phyloP scores from a whole-genome alignment of 2,888 invertebrate species.

The Ametastegia equiseti region DNA sequence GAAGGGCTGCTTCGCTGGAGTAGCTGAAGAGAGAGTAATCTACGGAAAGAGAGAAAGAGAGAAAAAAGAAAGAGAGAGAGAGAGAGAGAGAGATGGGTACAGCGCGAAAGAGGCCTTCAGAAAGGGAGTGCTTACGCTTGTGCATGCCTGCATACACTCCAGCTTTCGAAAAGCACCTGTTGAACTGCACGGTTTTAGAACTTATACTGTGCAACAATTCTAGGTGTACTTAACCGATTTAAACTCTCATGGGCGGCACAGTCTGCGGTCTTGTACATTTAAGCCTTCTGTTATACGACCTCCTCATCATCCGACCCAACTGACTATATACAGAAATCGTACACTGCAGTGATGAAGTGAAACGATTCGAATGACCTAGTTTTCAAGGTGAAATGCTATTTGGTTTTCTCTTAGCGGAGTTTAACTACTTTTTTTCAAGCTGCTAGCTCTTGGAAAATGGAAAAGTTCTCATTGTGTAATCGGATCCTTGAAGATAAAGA shows the following conservation, averaged over 20 bases:
- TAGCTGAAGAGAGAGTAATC: constrained; percentile 12
- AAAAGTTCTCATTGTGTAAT: too few species aligned
- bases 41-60: constrained; percentile 21
- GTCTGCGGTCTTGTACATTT: neutral
- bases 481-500: too few species aligned
- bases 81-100: constrained; percentile 16
- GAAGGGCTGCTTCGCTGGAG: constrained; percentile 1
- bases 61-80: neutral
- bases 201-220: constrained; percentile 4
- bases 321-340: too few species aligned
- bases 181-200: constrained; percentile 60
- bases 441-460: too few species aligned
- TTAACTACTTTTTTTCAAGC: too few species aligned
- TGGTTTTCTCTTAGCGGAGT: too few species aligned
- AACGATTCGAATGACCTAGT: too few species aligned
- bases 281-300: too few species aligned
- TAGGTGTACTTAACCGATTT: neutral
- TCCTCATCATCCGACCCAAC: too few species aligned
- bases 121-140: constrained; percentile 45
- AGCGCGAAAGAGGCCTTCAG: constrained; percentile 42
- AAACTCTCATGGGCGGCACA: neutral
- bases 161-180: constrained; percentile 71
- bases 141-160: constrained; percentile 68
- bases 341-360: too few species aligned
- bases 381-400: too few species aligned